Evolutionary conservation across 2,888 invertebrate genomes (phyloP).

Genomic region (Syrphus vitripennis): DNA sequence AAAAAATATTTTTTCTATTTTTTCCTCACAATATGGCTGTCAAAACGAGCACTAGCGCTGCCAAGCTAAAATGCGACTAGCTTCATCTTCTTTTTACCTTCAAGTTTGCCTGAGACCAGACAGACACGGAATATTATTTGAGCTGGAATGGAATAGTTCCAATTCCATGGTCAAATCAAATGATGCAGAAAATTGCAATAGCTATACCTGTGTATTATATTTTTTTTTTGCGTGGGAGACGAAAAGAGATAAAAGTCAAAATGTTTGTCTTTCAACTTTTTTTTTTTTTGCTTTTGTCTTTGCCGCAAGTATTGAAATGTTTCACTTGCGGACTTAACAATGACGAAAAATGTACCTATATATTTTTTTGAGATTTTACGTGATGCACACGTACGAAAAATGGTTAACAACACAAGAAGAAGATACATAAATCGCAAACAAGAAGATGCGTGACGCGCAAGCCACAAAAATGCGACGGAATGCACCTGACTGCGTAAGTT

Average conservation of each 20-base stretch:
- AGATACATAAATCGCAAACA: neutral
- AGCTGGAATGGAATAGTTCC: conserved; percentile 44
- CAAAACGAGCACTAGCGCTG: conserved; percentile 65
- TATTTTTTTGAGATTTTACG: neutral
- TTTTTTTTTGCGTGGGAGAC: neutral
- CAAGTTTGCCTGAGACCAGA: conserved; percentile 29
- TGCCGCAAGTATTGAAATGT: conserved; percentile 25
- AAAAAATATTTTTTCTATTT: conserved; percentile 25
- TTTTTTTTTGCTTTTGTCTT: neutral
- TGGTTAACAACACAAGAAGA: neutral
- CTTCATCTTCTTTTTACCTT: conserved; percentile 75
- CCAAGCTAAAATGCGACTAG: conserved; percentile 75
- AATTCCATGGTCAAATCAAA: conserved; percentile 34
- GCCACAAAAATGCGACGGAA: conserved; percentile 36
- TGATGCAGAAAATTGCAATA: conserved; percentile 8
- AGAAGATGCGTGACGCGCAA: neutral
- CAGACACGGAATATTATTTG: neutral
- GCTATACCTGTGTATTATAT: no score
- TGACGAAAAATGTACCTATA: conserved; percentile 18
- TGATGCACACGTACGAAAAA: neutral
- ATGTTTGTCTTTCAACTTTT: neutral
- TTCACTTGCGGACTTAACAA: neutral
- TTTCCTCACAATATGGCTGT: conserved; percentile 73
- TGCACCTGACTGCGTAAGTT: conserved; percentile 39
- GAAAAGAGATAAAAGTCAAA: conserved; percentile 26